Percentiles rank a stretch among this genome's conserved stretches.
Conservation (phyloP, 2,888 invertebrate species). For the Steromphala cineraria region DNA sequence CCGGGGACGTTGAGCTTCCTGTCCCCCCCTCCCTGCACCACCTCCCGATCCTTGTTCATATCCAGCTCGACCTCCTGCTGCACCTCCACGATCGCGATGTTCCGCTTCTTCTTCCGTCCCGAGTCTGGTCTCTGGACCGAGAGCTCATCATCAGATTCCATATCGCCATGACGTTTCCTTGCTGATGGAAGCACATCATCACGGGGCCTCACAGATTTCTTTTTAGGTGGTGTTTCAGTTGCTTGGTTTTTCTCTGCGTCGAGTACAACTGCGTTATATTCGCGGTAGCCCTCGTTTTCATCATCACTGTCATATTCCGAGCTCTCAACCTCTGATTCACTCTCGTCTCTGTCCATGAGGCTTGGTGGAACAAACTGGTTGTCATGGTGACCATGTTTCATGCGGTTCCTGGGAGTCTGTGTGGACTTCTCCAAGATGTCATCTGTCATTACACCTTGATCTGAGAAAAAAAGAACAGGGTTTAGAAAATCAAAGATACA, state of each 20-base stretch:
- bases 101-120: not conserved
- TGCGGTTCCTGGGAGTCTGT: constrained; percentile 38
- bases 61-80: constrained; percentile 60
- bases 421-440: constrained; percentile 50
- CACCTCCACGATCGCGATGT: constrained; percentile 61
- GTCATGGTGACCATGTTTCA: not conserved
- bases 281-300: constrained; percentile 29
- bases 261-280: constrained; percentile 52
- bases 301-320: constrained; percentile 45
- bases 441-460: constrained; percentile 57
- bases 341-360: constrained; percentile 28
- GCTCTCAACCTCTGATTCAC: constrained; percentile 47
- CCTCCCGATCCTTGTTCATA: constrained; percentile 40
- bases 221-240: constrained; percentile 34
- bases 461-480: constrained; percentile 42
- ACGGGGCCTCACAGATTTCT: not conserved
- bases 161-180: constrained; percentile 11
- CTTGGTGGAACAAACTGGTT: constrained; percentile 43
- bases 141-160: constrained; percentile 17
- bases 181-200: not conserved
- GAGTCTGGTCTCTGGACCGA: not conserved
- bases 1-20: constrained; percentile 58
- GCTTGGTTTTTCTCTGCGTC: constrained; percentile 53
- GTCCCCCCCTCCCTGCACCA: constrained; percentile 33
- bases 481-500: too few species aligned